Evolutionary conservation across 2,888 invertebrate genomes (phyloP).

Genomic region (Aphrophora alni): DNA sequence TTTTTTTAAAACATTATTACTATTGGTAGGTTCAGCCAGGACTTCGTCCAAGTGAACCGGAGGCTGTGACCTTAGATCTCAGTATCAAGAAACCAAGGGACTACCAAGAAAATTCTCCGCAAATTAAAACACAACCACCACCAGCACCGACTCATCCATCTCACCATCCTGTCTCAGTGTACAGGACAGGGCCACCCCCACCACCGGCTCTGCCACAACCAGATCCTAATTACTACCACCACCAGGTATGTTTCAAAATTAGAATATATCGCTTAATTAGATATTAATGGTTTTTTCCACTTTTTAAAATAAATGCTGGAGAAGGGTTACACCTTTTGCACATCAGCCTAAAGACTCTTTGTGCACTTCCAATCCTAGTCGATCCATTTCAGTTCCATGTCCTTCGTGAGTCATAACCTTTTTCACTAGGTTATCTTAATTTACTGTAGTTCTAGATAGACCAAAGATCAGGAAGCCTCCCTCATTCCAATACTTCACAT

Average conservation of each 20-base stretch:
- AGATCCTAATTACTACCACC: slow-evolving; percentile 39
- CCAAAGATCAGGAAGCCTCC: no score
- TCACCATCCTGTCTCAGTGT: slow-evolving; percentile 46
- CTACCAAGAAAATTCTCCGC: slow-evolving; percentile 32
- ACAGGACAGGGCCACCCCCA: slow-evolving; percentile 43
- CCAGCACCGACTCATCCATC: slow-evolving; percentile 41
- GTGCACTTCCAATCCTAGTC: no score
- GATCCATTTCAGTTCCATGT: no score
- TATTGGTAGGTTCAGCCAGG: slow-evolving; percentile 41
- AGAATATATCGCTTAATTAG: background rate
- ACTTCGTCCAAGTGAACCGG: slow-evolving; percentile 49
- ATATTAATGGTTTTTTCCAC: background rate
- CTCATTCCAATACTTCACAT: no score
- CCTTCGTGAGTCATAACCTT: no score
- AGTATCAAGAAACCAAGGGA: slow-evolving; percentile 74
- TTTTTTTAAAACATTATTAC: background rate
- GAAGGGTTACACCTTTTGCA: no score
- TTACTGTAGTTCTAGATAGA: no score
- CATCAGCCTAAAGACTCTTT: no score
- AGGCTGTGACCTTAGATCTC: slow-evolving; percentile 72
- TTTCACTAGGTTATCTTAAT: no score
- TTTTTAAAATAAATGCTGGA: background rate
- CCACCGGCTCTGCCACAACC: slow-evolving; percentile 33
- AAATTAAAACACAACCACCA: slow-evolving; percentile 40
- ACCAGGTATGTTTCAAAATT: slow-evolving; percentile 21